Conservation (phyloP, 2,113 vertebrate genomes). For the Eudorcas thomsonii region DNA sequence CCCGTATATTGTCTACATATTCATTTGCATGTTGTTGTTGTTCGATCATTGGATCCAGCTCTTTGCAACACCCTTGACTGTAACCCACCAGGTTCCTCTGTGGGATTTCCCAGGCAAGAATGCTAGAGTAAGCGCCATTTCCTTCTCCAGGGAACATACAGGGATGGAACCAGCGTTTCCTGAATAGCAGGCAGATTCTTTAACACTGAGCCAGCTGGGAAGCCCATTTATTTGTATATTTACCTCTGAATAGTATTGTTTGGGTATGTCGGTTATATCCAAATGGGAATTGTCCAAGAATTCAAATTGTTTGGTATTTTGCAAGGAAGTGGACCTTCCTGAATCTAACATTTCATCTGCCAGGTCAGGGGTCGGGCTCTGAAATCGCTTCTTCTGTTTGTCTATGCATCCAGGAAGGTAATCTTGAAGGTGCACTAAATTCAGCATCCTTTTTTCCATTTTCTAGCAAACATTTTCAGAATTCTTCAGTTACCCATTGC, state of each 20-base stretch:
- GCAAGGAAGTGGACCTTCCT: background rate
- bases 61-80: background rate
- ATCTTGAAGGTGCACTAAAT: background rate
- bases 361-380: background rate
- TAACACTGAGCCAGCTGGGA: background rate
- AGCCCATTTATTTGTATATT: background rate
- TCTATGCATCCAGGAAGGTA: background rate
- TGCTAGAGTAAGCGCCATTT: background rate
- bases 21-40: background rate
- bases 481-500: background rate
- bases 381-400: background rate
- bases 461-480: background rate
- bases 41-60: background rate
- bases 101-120: background rate
- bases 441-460: background rate
- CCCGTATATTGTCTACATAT: fast-evolving
- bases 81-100: background rate
- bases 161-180: background rate
- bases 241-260: background rate
- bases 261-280: background rate
- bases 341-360: background rate
- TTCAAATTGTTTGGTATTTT: background rate
- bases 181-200: background rate
- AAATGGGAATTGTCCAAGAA: background rate
- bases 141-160: background rate